phyloP scores from a whole-genome alignment of 2,113 vertebrate species.

The Oryzias woworae region DNA sequence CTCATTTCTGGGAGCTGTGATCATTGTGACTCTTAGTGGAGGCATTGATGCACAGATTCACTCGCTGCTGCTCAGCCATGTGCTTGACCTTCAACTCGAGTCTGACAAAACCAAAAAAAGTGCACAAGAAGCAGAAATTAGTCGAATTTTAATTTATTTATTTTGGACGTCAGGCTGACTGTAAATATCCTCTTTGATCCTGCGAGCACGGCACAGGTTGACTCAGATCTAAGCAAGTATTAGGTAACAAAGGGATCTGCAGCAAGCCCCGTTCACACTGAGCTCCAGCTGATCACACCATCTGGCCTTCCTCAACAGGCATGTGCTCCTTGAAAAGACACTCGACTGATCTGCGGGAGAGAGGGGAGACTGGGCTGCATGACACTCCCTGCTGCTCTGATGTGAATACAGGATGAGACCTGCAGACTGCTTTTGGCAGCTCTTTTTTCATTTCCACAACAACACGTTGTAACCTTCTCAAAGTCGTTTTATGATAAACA shows the following conservation, averaged over 20 bases:
- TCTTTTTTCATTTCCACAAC: too few species aligned
- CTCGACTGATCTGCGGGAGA: slow-evolving; percentile 24
- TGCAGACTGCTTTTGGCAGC: background rate
- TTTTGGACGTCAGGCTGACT: background rate
- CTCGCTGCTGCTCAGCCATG: slow-evolving; percentile 18
- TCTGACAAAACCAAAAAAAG: background rate
- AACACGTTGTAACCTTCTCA: too few species aligned
- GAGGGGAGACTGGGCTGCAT: slow-evolving; percentile 11
- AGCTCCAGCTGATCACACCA: slow-evolving; percentile 54
- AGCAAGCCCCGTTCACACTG: slow-evolving; percentile 29
- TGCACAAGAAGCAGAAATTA: slow-evolving; percentile 7
- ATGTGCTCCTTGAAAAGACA: slow-evolving; percentile 32
- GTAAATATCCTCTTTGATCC: slow-evolving; percentile 59
- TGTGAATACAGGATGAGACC: background rate
- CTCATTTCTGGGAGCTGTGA: background rate
- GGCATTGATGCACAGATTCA: slow-evolving; percentile 2
- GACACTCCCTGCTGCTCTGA: slow-evolving; percentile 5
- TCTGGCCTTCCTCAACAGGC: slow-evolving; percentile 45
- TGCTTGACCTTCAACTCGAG: slow-evolving; percentile 7
- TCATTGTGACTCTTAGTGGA: slow-evolving; percentile 14
- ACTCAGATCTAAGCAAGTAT: slow-evolving; percentile 42
- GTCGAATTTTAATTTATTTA: background rate
- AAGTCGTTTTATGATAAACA: too few species aligned
- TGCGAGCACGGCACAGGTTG: slow-evolving; percentile 39
- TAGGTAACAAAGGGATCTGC: slow-evolving; percentile 53